Evolutionary conservation across 1,140 invertebrate genomes (phyloP).

Genomic region (Sycobia sp.): DNA sequence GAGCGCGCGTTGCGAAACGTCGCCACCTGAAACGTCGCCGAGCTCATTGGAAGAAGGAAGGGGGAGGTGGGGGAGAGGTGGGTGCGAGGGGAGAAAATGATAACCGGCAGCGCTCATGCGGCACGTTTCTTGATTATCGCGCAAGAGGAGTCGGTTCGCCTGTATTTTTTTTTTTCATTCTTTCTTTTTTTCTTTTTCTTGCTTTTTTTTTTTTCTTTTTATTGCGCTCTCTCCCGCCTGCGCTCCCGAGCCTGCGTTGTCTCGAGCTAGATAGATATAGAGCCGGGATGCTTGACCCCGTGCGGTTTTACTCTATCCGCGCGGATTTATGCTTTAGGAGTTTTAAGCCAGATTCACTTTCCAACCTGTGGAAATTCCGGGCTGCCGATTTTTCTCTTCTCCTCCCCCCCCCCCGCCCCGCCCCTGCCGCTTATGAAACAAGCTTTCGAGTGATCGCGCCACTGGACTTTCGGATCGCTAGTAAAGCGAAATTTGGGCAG

Average conservation of each 20-base stretch:
- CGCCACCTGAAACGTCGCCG: slow-evolving; percentile 23
- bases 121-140: slow-evolving; percentile 34
- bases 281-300: background rate
- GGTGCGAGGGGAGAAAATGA: slow-evolving; percentile 26
- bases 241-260: too few relatives aligned
- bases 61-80: too few relatives aligned
- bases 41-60: slow-evolving; percentile 12
- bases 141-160: slow-evolving; percentile 22
- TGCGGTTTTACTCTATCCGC: slow-evolving; percentile 24
- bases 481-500: too few relatives aligned
- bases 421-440: slow-evolving; percentile 24
- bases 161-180: too few relatives aligned
- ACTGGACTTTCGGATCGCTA: too few relatives aligned
- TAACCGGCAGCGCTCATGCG: slow-evolving; percentile 31
- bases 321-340: slow-evolving; percentile 8
- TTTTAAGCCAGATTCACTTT: slow-evolving; percentile 1
- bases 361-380: background rate
- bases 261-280: too few relatives aligned
- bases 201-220: too few relatives aligned
- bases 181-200: too few relatives aligned
- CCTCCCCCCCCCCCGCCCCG: too few relatives aligned
- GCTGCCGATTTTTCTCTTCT: background rate
- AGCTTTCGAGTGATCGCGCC: slow-evolving; percentile 5
- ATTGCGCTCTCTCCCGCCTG: too few relatives aligned
- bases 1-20: slow-evolving; percentile 24